Evolutionary conservation across 2,888 invertebrate genomes (phyloP).

Genomic region (Pandemis heparana): DNA sequence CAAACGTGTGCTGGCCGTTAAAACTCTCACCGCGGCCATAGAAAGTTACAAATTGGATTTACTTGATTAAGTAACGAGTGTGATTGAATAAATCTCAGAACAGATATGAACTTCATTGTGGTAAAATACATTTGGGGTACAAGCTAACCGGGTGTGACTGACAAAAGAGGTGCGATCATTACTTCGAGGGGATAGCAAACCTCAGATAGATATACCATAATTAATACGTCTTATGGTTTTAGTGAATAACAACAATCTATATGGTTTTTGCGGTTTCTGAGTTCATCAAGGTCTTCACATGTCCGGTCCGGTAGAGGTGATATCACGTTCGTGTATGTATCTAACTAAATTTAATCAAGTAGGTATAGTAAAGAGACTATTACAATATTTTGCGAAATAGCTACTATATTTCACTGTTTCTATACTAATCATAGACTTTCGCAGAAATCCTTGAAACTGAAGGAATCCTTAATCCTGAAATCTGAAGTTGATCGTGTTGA

Average conservation of each 20-base stretch:
- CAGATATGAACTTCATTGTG: not conserved
- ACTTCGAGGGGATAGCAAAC: not conserved
- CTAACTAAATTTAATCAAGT: not conserved
- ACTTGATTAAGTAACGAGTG: conserved; percentile 30
- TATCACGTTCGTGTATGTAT: conserved; percentile 23
- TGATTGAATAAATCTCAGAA: conserved; percentile 30
- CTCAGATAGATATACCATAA: not conserved
- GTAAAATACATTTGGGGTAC: not conserved
- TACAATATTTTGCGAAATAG: no score
- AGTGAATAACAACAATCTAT: conserved; percentile 3
- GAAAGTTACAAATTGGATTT: conserved; percentile 39
- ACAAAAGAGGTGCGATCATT: not conserved
- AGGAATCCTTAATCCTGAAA: no score
- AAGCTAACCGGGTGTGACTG: not conserved
- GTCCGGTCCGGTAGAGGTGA: conserved; percentile 39
- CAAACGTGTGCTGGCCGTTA: conserved; percentile 10
- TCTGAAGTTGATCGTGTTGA: no score
- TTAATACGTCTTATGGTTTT: not conserved
- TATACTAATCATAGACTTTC: no score
- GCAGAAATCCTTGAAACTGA: no score
- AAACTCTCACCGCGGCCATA: conserved; percentile 30
- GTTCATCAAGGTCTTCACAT: conserved; percentile 22
- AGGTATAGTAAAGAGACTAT: not conserved
- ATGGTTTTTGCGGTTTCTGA: conserved; percentile 17
- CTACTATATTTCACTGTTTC: no score